Conservation (phyloP, 1,140 invertebrate genomes). For the Phenacoccus solenopsis region DNA sequence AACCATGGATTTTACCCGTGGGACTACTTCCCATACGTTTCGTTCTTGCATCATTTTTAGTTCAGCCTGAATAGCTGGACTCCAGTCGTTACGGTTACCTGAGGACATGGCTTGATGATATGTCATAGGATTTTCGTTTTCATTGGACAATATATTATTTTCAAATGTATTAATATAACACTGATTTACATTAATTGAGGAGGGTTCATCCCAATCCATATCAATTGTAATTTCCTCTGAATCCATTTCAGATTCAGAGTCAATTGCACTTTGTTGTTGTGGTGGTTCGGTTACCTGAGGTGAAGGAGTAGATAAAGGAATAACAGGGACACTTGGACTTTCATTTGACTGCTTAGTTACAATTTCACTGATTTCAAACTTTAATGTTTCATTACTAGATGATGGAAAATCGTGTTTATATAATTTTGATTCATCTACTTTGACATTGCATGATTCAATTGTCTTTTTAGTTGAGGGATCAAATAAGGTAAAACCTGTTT, state of each 20-base stretch:
- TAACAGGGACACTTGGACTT: background rate
- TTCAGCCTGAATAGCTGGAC: slow-evolving; percentile 24
- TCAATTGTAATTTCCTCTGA: background rate
- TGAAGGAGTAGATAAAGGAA: background rate
- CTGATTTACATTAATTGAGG: background rate
- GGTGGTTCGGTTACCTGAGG: too few relatives aligned
- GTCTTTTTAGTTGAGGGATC: background rate
- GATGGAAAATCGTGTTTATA: background rate
- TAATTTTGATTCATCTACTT: background rate
- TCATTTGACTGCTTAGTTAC: background rate
- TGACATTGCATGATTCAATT: background rate
- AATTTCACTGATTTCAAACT: background rate
- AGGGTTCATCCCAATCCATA: background rate
- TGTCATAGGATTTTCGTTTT: background rate
- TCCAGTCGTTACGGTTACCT: slow-evolving; percentile 21
- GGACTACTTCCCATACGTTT: slow-evolving; percentile 31
- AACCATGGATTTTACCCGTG: slow-evolving; percentile 28
- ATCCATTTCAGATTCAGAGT: background rate
- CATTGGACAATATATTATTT: background rate
- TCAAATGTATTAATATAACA: background rate
- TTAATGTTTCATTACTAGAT: background rate
- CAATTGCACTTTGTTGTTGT: too few relatives aligned
- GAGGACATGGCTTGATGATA: background rate
- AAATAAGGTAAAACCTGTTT: background rate
- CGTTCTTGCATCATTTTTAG: slow-evolving; percentile 24